Conservation (phyloP, 2,888 invertebrate genomes). For the Notocelia uddmanniana region DNA sequence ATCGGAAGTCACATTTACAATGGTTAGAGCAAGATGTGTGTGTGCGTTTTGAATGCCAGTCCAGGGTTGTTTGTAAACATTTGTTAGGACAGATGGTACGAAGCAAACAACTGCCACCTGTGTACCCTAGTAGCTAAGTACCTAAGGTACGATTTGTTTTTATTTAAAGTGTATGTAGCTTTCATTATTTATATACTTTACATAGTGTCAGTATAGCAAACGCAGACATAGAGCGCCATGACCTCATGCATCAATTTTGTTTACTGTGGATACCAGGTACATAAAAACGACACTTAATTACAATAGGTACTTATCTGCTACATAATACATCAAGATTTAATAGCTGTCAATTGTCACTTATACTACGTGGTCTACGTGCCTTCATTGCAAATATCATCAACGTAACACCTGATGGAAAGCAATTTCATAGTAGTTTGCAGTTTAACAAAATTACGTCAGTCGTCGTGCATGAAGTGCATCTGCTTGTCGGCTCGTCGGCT, state of each 20-base stretch:
- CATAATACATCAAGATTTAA: neutral
- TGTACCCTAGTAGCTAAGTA: neutral
- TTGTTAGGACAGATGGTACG: constrained; percentile 14
- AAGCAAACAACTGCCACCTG: neutral
- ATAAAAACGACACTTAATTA: neutral
- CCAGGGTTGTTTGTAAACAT: neutral
- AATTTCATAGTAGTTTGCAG: constrained; percentile 31
- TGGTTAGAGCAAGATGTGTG: neutral
- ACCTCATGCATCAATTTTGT: neutral
- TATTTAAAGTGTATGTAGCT: neutral
- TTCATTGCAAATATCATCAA: neutral
- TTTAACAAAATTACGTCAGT: constrained; percentile 33
- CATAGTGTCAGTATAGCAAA: neutral
- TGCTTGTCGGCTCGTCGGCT: constrained; percentile 39
- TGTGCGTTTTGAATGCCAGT: neutral
- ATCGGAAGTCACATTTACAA: neutral
- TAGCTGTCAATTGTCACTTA: neutral
- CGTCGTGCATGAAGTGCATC: too few relatives aligned
- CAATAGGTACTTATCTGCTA: neutral
- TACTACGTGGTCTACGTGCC: neutral
- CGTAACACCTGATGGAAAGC: constrained; percentile 22
- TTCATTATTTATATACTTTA: neutral
- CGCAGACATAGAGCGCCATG: neutral
- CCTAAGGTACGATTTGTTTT: neutral
- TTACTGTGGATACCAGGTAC: neutral